Evolutionary conservation across 2,113 vertebrate species (phyloP), one percentile per base, ranked within the genome.

Genomic region (Falcunculus frontatus): DNA sequence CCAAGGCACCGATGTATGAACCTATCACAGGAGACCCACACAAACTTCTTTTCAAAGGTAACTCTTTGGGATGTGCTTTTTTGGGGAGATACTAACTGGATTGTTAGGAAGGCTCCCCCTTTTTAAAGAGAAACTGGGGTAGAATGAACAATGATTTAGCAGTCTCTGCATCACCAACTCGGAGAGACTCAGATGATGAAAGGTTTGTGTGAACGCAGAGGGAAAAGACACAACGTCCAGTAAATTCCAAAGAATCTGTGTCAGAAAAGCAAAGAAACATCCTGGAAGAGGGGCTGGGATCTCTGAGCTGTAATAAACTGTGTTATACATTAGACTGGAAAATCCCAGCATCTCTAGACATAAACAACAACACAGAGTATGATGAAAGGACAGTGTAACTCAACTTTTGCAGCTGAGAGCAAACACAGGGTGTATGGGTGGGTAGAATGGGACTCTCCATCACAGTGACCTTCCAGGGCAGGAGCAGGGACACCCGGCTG

Each of bases 391-490:
- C 15, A 1, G 30, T 4, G 26, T 13, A 33, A 81, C 15, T 6
- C 27, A 6, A 14, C 11, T 46, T 16, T 0, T 5, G 11, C 46
- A 50, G 30, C 15, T 10, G 41, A 17, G 32, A 64, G 44, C 53
- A 22, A 32, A 26, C 35, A 47, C 30, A 15, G 1, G 0, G 13
- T 0, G 6, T 4, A 0, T 0, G 20, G 25, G 17, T 18, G 46
- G 35, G 7, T 1, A 5, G 1, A 1, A 26, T 0, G 16, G 50
- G 56, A 29, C 1, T 4, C n/a, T 13, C 35, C 74, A 42, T 8
- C 57, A 3, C 41, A 25, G 42, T 0, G 20, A 27, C 37, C 17
- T 0, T 20, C 41, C 8, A 2, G 14, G 47, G 55, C 3, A 18
- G 46, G 41, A 14, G 7, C 14, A 2, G 23, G 25, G 46, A 89